Evolutionary conservation across 2,113 vertebrate genomes (phyloP), one percentile per base, ranked within the genome.

Genomic region (Boleophthalmus pectinirostris): DNA sequence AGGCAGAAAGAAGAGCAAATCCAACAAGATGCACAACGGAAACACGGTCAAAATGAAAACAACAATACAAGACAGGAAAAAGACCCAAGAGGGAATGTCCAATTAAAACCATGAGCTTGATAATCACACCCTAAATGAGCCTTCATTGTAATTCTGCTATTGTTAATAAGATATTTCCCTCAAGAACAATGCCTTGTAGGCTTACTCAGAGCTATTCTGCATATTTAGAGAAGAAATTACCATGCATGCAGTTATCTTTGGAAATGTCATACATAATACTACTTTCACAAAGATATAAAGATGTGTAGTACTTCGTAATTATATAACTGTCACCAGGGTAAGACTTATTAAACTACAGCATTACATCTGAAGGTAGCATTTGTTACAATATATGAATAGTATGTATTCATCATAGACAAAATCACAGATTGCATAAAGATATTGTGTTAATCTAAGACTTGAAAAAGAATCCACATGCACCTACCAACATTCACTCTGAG

Each of bases 31-130:
- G 57, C 65, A 38, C 21, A 75, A 35, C 64, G 57, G 9, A 66
- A 47, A 66, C 13, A 53, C 21, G 66, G 60, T 45, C 13, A 73
- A 4, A 47, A 61, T 74, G 67, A 43, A 74, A 85, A 77, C 68
- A 38, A 16, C 4, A 53, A 70, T 10, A 70, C 46, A 18, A 3
- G 9, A 29, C 16, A 57, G 64, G 53, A 60, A 57, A 16, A 5
- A 70, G 2, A 33, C 25, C 51, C 11, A n/a, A 5, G 25, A 80
- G 45, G 72, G 70, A 47, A 74, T 45, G 13, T 24, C 43, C 63
- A 77, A 69, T 1, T 6, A 67, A 51, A 67, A 38, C 23, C 24
- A 64, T 53, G 54, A 5, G 43, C 61, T 64, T 18, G 12, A n/a
- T 64, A 64, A 64, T 64, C 29, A 64, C 10, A n/a, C 68, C 11